Percentiles rank a stretch among this genome's conserved stretches.
Conservation (phyloP, 1,140 invertebrate genomes). For the Drosophila yakuba region DNA sequence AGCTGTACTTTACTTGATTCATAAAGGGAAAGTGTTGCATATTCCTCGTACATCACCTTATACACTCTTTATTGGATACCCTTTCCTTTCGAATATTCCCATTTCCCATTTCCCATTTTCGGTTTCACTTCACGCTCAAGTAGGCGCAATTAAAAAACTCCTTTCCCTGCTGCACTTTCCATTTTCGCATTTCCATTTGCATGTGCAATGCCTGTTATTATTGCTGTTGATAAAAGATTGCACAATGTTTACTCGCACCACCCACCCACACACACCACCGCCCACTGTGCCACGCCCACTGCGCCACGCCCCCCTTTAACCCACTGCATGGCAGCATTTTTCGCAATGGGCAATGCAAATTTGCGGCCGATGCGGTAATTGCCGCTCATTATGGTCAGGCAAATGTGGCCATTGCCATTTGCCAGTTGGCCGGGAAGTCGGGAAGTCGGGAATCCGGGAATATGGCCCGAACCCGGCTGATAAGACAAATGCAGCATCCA, state of each 20-base stretch:
- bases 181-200: conserved; percentile 35
- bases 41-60: no score
- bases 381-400: conserved; percentile 82
- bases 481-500: conserved; percentile 74
- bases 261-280: no score
- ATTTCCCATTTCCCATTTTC: conserved; percentile 21
- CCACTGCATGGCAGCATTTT: conserved; percentile 62
- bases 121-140: conserved; percentile 39
- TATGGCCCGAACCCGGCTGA: conserved; percentile 53
- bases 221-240: conserved; percentile 79
- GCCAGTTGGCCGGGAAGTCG: conserved; percentile 22
- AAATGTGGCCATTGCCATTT: conserved; percentile 60
- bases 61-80: no score
- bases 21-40: no score
- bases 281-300: neutral
- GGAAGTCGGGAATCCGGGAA: neutral
- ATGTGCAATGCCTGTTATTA: conserved; percentile 60
- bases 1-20: neutral
- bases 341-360: conserved; percentile 79
- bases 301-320: neutral
- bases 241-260: conserved; percentile 65
- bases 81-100: neutral
- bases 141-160: conserved; percentile 49
- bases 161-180: conserved; percentile 18
- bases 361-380: conserved; percentile 80